These are phyloP conservation scores for Sarcophaga carnaria DNA, from an alignment of 2,888 invertebrate genomes.

Conservation along the genomic window DNA sequence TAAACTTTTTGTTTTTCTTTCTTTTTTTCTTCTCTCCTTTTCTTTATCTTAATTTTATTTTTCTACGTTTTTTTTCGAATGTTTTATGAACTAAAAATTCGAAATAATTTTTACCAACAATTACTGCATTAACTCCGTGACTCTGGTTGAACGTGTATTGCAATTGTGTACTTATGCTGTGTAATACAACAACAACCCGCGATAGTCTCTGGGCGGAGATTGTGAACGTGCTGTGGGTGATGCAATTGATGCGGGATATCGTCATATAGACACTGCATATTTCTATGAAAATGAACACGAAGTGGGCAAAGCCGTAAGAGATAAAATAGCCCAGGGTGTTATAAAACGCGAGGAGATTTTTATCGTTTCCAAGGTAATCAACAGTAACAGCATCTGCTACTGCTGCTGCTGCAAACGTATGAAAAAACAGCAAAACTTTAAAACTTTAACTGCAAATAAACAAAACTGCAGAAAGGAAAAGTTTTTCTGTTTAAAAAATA, in stretches of 20 bases:
- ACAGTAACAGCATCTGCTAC: neutral
- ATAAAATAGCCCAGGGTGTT: constrained; percentile 81
- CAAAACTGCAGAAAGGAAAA: neutral
- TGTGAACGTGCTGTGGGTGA: constrained; percentile 79
- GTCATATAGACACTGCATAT: constrained; percentile 84
- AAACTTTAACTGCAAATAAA: neutral
- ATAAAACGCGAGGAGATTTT: constrained; percentile 82
- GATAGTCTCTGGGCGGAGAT: constrained; percentile 78
- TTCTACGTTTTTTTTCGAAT: constrained; percentile 24
- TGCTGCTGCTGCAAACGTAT: neutral
- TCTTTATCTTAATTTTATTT: neutral
- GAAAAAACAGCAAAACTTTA: neutral
- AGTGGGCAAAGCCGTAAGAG: constrained; percentile 81
- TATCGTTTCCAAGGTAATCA: constrained; percentile 78
- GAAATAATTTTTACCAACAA: constrained; percentile 48
- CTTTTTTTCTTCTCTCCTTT: neutral
- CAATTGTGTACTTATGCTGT: neutral
- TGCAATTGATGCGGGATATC: constrained; percentile 83
- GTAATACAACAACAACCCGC: constrained; percentile 4
- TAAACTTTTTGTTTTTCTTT: constrained; percentile 25
- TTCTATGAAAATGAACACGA: constrained; percentile 82
- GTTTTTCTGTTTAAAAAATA: neutral
- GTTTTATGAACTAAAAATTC: constrained; percentile 27
- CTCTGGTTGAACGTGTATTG: constrained; percentile 10
- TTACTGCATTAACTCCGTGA: constrained; percentile 41